Evolutionary conservation across 2,888 invertebrate genomes (phyloP), one percentile per base, ranked within the genome.

Genomic region (Lomographa bimaculata): DNA sequence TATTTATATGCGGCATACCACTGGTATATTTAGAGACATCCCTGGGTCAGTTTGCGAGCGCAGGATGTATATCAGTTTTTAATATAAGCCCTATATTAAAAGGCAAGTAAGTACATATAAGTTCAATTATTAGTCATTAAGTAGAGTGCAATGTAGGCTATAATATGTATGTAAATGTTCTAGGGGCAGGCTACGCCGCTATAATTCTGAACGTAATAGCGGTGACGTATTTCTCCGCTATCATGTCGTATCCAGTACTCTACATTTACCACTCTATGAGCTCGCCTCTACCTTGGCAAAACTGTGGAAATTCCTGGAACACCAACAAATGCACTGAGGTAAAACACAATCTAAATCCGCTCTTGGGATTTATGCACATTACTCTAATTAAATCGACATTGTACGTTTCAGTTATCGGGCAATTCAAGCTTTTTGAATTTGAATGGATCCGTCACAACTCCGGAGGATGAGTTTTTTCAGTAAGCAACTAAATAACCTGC

Each of bases 11-110:
- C 60, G 97, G 97, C 1, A 94, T 97, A 40, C 97, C 97, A 0
- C 86, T 97, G 46, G 97, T 97, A 67, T 96, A 96, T 68, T 89
- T 97, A 91, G 97, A 97, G 80, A 93, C 96, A 0, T 91, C 94
- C 1, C 89, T 97, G 59, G 97, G 97, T 7, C 97, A 97, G 71
- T 96, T 96, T 78, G 91, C 95, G 12, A 94, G 94, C 59, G 93
- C 94, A 18, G 96, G 96, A 53, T 95, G 95, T 56, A 92, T 96
- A 50, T 93, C 94, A 8, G 91, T 96, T 50, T 97, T 96, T 83
- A 93, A 93, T 55, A 92, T 95, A 60, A 92, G 92, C 35, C 97
- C 97, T 0, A 79, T 97, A 23, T 94, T 97, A 67, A 97, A 96
- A 93, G 97, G 96, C 95, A 82, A 53, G 51, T 42, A 30, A n/a